Base-by-base conservation (phyloP, 2,113 vertebrate genomes). In the Leptosomus discolor region DNA sequence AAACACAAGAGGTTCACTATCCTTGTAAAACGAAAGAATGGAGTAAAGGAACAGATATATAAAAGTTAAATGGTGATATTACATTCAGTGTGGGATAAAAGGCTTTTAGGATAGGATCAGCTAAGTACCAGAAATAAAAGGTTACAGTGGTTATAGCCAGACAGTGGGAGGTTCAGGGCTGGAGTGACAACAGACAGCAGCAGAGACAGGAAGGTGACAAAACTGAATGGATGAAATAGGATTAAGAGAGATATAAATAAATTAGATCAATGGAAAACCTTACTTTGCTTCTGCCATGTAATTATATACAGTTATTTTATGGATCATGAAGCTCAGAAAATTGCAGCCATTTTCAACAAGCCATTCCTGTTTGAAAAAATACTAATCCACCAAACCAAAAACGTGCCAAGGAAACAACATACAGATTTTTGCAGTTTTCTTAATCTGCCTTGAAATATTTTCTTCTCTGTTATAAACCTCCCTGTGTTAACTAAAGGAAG, bases 31-130 rank as follows among this genome's bases (percentile, higher is more conserved):
- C 39, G n/a, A 85, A 12, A 71, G 41, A 85, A 60, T 17, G 18
- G 94, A 92, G 53, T 50, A 88, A 95, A 93, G 68, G 23, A 58
- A 69, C 45, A 86, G 30, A 84, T 78, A 86, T 26, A 65, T 34
- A 65, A 60, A 73, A 88, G 92, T 86, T 88, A 81, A 96, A 48
- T 37, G 54, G 15, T 75, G 75, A 95, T 86, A 90, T 77, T 90
- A 45, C 34, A 78, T 78, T 90, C 83, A 85, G 9, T 60, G 19
- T 15, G 14, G 21, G 18, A 87, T 76, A 64, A 94, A 94, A 86
- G 56, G 57, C 67, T 75, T 71, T 85, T 51, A 65, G 58, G 57
- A 84, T 73, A 56, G 57, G 22, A 84, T 94, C 50, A 54, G 24
- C 36, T 82, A 91, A 96, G 37, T 65, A 34, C 9, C 65, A 85